phyloP scores from a whole-genome alignment of 2,888 invertebrate species.

The Chrysolina americana region DNA sequence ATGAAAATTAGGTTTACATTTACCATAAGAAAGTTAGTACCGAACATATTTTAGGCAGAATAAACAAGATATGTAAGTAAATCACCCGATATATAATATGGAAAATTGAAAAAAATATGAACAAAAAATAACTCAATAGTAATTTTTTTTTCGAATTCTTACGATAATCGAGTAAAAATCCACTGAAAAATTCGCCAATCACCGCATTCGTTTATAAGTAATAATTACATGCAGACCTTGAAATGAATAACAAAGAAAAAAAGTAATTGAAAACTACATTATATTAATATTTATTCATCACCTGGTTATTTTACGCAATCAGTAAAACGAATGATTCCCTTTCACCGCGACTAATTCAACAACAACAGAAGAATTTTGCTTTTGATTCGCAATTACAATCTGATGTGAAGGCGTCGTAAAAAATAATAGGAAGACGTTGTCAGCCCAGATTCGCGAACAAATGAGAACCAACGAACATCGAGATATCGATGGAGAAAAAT shows the following conservation, averaged over 20 bases:
- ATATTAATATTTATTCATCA: conserved; percentile 41
- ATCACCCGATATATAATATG: too few species aligned
- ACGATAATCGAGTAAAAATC: background rate
- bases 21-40: too few species aligned
- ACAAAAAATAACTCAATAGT: too few species aligned
- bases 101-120: too few species aligned
- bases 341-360: conserved; percentile 35
- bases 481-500: background rate
- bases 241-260: conserved; percentile 36
- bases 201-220: background rate
- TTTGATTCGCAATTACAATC: background rate
- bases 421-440: background rate
- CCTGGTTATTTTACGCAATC: conserved; percentile 41
- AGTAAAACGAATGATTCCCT: conserved; percentile 42
- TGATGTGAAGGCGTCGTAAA: background rate
- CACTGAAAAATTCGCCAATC: background rate
- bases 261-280: conserved; percentile 28
- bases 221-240: conserved; percentile 35
- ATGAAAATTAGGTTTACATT: too few species aligned
- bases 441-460: background rate
- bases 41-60: too few species aligned
- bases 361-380: background rate
- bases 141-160: background rate
- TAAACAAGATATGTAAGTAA: too few species aligned
- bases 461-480: background rate